phyloP scores from a whole-genome alignment of 2,113 vertebrate genomes.

The Triplophysa siluroides region DNA sequence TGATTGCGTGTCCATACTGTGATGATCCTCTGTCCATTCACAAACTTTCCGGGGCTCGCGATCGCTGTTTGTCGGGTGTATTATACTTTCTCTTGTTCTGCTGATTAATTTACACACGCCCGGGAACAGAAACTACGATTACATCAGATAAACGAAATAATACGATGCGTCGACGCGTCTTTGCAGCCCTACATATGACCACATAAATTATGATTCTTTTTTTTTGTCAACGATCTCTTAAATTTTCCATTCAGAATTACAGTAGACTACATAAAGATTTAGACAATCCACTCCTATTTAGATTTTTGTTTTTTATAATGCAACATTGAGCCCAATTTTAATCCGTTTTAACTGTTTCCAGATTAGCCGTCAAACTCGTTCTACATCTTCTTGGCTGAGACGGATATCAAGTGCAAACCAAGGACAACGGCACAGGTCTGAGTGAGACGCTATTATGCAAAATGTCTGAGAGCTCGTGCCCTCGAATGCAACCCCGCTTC shows the following conservation, averaged over 20 bases:
- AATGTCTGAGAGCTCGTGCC: constrained; percentile 21
- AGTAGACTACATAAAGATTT: constrained; percentile 21
- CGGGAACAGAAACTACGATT: too few relatives aligned
- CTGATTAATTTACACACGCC: too few relatives aligned
- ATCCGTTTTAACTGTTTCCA: constrained; percentile 57
- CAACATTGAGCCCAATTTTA: constrained; percentile 34
- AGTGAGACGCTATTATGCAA: constrained; percentile 37
- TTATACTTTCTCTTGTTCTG: too few relatives aligned
- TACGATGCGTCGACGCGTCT: too few relatives aligned
- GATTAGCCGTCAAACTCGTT: constrained; percentile 64
- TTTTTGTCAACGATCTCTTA: background rate
- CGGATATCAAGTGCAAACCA: constrained; percentile 50
- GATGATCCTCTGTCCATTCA: too few relatives aligned
- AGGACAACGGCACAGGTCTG: constrained; percentile 28
- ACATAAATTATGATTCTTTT: too few relatives aligned
- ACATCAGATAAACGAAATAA: too few relatives aligned
- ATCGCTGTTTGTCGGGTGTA: too few relatives aligned
- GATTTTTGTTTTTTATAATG: constrained; percentile 11
- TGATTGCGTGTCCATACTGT: too few relatives aligned
- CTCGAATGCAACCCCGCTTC: constrained; percentile 44
- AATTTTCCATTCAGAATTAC: background rate
- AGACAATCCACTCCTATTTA: constrained; percentile 7
- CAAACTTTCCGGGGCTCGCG: too few relatives aligned
- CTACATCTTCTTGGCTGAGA: constrained; percentile 50
- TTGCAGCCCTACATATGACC: too few relatives aligned